Percentiles rank a stretch among this genome's conserved stretches.
Evolutionary conservation across 2,113 vertebrate genomes (phyloP).

Genomic region (Misgurnus mizolepis): DNA sequence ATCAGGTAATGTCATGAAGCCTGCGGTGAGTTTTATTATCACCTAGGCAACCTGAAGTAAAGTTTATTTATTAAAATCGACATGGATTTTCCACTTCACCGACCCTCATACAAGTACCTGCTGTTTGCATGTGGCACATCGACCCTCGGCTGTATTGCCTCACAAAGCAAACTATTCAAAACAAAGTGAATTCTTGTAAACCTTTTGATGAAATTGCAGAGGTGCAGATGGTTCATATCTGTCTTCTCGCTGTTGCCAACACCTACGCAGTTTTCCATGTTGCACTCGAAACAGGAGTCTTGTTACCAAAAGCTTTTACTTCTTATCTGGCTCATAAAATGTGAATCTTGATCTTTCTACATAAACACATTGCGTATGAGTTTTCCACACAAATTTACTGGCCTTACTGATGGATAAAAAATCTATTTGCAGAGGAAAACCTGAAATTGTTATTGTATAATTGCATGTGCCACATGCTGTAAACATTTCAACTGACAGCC

Average conservation of each 20-base stretch:
- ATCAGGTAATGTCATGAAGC: neutral
- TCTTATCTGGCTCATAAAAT: neutral
- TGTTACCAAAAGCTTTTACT: constrained; percentile 2
- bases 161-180: neutral
- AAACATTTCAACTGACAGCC: constrained; percentile 29
- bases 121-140: neutral
- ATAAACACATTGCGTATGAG: neutral
- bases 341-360: neutral
- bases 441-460: neutral
- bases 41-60: constrained; percentile 1
- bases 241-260: constrained; percentile 11
- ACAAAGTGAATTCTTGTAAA: constrained; percentile 2
- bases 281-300: neutral
- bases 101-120: neutral
- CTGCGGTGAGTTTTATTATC: neutral
- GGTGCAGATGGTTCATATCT: constrained; percentile 21
- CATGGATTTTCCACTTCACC: constrained; percentile 22
- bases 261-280: constrained; percentile 10
- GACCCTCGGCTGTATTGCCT: neutral
- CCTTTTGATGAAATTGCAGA: neutral
- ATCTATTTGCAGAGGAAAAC: too few species aligned
- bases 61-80: constrained; percentile 23
- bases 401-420: too few species aligned
- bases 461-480: neutral
- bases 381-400: neutral